These are phyloP conservation scores for Fulica atra DNA, from an alignment of 2,113 vertebrate genomes.

Conservation along the genomic window DNA sequence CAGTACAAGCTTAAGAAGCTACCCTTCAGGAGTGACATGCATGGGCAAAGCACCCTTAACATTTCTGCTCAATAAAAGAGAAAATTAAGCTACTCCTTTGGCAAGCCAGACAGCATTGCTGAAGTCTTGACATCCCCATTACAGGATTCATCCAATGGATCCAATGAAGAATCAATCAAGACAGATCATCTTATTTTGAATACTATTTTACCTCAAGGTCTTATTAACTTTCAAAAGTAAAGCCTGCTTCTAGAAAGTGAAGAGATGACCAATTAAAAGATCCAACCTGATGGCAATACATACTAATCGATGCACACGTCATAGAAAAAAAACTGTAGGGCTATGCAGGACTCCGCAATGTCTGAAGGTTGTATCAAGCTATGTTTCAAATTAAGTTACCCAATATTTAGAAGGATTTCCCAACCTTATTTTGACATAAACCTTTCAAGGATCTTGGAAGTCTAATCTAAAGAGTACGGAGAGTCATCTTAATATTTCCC, in stretches of 20 bases:
- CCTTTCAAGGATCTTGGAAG: not conserved
- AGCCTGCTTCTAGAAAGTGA: not conserved
- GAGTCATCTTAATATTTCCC: not conserved
- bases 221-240: not conserved
- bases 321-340: not conserved
- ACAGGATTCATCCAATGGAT: not conserved
- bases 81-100: not conserved
- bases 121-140: not conserved
- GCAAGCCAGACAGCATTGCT: not conserved
- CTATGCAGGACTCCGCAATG: not conserved
- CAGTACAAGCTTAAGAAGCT: not conserved
- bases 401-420: not conserved
- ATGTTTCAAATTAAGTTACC: not conserved
- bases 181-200: not conserved
- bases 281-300: not conserved
- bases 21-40: not conserved
- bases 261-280: conserved; percentile 18
- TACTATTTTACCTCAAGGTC: not conserved
- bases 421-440: not conserved
- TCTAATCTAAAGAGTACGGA: not conserved
- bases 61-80: not conserved
- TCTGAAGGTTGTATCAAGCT: not conserved
- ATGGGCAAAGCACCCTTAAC: not conserved
- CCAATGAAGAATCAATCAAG: not conserved
- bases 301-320: not conserved